Base-by-base conservation (phyloP, 2,888 invertebrate genomes). In the Cartodere bifasciata region DNA sequence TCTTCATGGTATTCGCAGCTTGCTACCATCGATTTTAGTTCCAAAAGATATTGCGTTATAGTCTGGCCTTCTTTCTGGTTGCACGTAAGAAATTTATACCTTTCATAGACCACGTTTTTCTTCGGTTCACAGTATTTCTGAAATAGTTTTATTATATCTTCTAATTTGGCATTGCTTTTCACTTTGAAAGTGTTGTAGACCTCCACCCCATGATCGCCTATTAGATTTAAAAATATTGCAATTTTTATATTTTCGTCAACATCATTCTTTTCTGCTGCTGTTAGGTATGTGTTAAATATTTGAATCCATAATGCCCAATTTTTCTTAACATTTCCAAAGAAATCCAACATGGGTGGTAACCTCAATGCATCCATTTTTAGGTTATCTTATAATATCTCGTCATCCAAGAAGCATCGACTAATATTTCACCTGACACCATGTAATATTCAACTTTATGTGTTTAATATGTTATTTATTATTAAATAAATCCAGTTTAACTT, bases 131-230 rank as follows among this genome's bases (percentile, higher is more conserved):
- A 29, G 23, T 32, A 23, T 10, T 16, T 27, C 16, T 28, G 4
- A 21, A 32, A 27, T 28, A 13, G 21, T 9, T 10, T 3, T 6
- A 20, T 17, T 2, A 32, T 28, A 6, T 32, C 28, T 20, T 32
- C 22, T 15, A 21, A 14, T 9, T 5, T 32, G 4, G 32, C 3
- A 9, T 16, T 16, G 3, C 13, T 12, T 11, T 32, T 20, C n/a
- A 32, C 13, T 9, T 32, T 32, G 4, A 28, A 28, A 13, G 27
- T 32, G 10, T 28, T 28, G 22, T 22, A 32, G 4, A 32, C 28
- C 23, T 32, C 28, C 11, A 21, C 14, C 4, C 32, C 28, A 15
- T 17, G 10, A 4, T 32, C 32, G 6, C 28, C 28, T 13, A 32
- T 26, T 11, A 32, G 14, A 21, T 28, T 32, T 7, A 27, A n/a